Conservation (phyloP, 2,888 invertebrate genomes). For the Athrips mouffetella region DNA sequence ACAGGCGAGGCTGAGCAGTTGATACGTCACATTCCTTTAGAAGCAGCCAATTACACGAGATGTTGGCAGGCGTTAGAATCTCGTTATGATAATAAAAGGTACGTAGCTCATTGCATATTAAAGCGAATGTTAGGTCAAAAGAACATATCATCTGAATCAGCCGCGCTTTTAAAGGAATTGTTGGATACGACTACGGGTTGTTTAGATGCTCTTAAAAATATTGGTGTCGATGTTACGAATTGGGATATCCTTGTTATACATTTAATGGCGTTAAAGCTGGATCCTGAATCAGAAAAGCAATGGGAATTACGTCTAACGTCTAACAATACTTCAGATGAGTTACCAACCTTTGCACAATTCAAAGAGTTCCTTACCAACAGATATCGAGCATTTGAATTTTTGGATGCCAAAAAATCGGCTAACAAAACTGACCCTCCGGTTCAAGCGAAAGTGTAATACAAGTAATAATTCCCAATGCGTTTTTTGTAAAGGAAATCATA, state of each 20-base stretch:
- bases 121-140: conserved; percentile 16
- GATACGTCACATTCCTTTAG: conserved; percentile 23
- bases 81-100: conserved; percentile 27
- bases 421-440: no score
- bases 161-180: conserved; percentile 17
- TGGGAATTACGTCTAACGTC: conserved; percentile 23
- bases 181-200: conserved; percentile 21
- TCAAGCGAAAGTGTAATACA: no score
- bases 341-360: conserved; percentile 26
- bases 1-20: conserved; percentile 26
- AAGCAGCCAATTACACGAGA: conserved; percentile 20
- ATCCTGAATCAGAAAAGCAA: conserved; percentile 22
- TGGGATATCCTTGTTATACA: conserved; percentile 29
- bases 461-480: no score
- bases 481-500: conserved; percentile 27
- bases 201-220: conserved; percentile 16
- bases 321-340: conserved; percentile 13
- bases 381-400: conserved; percentile 26
- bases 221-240: conserved; percentile 17
- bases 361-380: conserved; percentile 22
- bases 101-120: conserved; percentile 16
- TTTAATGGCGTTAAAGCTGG: conserved; percentile 21
- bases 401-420: conserved; percentile 18
- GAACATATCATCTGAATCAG: conserved; percentile 12
- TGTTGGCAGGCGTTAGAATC: conserved; percentile 23